Conservation (phyloP, 1,140 invertebrate species). For the Apis florea region DNA sequence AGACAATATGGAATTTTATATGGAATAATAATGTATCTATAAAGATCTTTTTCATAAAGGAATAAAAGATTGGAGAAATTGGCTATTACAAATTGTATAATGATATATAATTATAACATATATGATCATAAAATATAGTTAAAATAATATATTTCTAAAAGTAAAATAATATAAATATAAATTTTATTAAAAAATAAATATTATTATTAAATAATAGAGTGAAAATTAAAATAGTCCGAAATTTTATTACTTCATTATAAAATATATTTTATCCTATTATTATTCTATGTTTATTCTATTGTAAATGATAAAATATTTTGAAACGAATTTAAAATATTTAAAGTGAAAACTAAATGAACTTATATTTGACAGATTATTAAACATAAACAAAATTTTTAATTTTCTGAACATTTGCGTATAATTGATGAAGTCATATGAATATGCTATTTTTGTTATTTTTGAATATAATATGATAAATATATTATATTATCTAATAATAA, state of each 20-base stretch:
- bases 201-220: no score
- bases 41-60: no score
- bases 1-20: neutral
- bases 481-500: neutral
- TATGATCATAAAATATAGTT: neutral
- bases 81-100: neutral
- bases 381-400: neutral
- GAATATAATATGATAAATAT: no score
- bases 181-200: neutral
- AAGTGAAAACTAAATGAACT: neutral
- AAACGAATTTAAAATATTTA: neutral
- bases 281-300: no score
- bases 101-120: neutral
- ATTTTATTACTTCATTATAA: no score
- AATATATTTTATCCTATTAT: no score
- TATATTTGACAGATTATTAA: neutral
- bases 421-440: neutral
- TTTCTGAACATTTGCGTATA: neutral
- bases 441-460: neutral
- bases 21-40: no score
- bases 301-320: neutral
- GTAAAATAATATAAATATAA: neutral
- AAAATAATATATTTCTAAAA: neutral
- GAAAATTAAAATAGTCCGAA: no score
- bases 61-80: neutral